Base-by-base conservation (phyloP, 1,140 invertebrate genomes). In the Caenorhabditis latens region DNA sequence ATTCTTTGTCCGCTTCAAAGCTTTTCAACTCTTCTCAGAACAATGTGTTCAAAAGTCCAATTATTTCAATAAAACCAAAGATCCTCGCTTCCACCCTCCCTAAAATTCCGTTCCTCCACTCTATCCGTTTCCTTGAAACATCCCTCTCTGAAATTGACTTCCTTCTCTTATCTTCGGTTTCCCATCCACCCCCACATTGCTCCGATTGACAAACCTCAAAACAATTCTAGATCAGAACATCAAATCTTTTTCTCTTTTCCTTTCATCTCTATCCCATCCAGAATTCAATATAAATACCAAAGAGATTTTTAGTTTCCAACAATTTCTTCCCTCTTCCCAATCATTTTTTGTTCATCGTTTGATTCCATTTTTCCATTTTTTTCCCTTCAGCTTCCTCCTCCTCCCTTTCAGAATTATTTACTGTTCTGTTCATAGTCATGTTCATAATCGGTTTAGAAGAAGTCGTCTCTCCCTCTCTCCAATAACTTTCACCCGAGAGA, bases 371-470 rank as follows among this genome's bases (percentile, higher is more conserved):
- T 71, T 46, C 65, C 13, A 19, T 71, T 71, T 46, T n/a, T 19
- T 71, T 19, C 40, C 19, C 4, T 13, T 21, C 24, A 58, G 57
- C 57, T n/a, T 43, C 43, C 9, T 71, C 24, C n/a, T 71, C 9
- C 32, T 67, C 40, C 13, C 63, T 67, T 40, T 32, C 5, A 71
- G 61, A 71, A 48, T 71, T 71, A 71, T 71, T 71, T 71, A 71
- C 43, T 71, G 67, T 71, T 71, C 42, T 71, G 67, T 46, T 46
- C 42, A 71, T 48, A 14, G 67, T 79, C 71, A 79, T 79, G 71
- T 79, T 79, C 71, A 79, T 79, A 79, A 79, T 79, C 71, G 71
- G 71, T 79, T 79, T 79, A 79, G 46, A 79, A 75, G 71, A 24
- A 42, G 71, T 50, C 71, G 32, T 42, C n/a, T 19, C 21, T 67